Conservation (phyloP, 2,888 invertebrate species). For the Rhogogaster chlorosoma region DNA sequence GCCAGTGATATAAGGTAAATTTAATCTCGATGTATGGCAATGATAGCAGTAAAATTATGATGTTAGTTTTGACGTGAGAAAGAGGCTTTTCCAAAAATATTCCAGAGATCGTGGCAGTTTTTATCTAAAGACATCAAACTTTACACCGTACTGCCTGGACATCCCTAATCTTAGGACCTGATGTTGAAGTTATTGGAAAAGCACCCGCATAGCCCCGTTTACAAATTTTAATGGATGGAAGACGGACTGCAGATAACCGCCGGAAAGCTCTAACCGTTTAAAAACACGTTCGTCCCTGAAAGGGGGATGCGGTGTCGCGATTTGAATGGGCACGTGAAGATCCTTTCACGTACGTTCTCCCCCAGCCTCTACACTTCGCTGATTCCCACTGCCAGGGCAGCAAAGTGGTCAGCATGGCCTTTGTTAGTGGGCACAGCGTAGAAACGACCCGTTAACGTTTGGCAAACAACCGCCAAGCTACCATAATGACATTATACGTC, state of each 20-base stretch:
- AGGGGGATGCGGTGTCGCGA: background rate
- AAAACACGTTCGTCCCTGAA: background rate
- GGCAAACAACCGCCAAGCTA: conserved; percentile 39
- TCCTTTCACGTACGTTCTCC: conserved; percentile 9
- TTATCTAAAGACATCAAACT: conserved; percentile 51
- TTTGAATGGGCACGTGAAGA: conserved; percentile 24
- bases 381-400: conserved; percentile 39
- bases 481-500: conserved; percentile 21
- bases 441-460: conserved; percentile 26
- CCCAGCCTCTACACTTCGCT: conserved; percentile 45
- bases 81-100: conserved; percentile 1
- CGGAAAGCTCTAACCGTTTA: background rate
- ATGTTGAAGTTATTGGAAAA: background rate
- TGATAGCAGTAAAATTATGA: background rate
- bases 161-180: background rate
- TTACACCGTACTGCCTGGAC: conserved; percentile 50
- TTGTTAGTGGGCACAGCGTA: conserved; percentile 39
- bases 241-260: background rate
- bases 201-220: background rate
- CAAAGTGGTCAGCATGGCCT: conserved; percentile 42
- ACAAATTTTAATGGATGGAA: background rate
- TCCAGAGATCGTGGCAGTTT: conserved; percentile 49
- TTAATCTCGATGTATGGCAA: background rate
- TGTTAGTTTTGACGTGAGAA: background rate
- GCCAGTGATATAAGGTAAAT: conserved; percentile 51